Conservation (phyloP, 1,140 invertebrate species). For the Drosophila subobscura region DNA sequence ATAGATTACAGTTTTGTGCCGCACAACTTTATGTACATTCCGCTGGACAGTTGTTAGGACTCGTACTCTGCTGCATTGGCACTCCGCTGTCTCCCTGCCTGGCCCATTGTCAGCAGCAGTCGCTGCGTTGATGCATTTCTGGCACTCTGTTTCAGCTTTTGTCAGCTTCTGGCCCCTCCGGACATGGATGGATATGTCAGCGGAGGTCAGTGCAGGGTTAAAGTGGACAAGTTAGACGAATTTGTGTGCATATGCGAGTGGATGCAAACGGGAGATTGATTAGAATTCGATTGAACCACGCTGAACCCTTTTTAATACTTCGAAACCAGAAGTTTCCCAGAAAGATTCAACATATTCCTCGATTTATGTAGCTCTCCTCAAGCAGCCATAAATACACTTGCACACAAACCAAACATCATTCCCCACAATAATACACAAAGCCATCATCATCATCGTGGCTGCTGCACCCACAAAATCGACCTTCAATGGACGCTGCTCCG, state of each 20-base stretch:
- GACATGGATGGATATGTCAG: conserved; percentile 26
- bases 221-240: conserved; percentile 3
- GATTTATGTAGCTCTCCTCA: too few relatives aligned
- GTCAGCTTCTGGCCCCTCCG: conserved; percentile 36
- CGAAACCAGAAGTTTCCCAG: too few relatives aligned
- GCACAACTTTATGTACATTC: conserved; percentile 49
- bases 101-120: conserved; percentile 27
- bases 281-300: conserved; percentile 6
- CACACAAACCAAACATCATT: too few relatives aligned
- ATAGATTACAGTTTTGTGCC: conserved; percentile 74
- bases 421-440: too few relatives aligned
- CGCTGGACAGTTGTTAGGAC: conserved; percentile 37
- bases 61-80: conserved; percentile 3
- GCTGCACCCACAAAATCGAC: too few relatives aligned
- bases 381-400: too few relatives aligned
- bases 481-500: too few relatives aligned
- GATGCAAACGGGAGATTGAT: not conserved
- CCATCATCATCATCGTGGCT: too few relatives aligned
- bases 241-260: not conserved
- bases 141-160: conserved; percentile 65
- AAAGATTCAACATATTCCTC: too few relatives aligned
- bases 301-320: too few relatives aligned
- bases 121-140: conserved; percentile 63
- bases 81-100: not conserved
- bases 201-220: conserved; percentile 5